phyloP scores from a whole-genome alignment of 2,797 vertebrate genomes.

The Crossoptilon crossoptilon region DNA sequence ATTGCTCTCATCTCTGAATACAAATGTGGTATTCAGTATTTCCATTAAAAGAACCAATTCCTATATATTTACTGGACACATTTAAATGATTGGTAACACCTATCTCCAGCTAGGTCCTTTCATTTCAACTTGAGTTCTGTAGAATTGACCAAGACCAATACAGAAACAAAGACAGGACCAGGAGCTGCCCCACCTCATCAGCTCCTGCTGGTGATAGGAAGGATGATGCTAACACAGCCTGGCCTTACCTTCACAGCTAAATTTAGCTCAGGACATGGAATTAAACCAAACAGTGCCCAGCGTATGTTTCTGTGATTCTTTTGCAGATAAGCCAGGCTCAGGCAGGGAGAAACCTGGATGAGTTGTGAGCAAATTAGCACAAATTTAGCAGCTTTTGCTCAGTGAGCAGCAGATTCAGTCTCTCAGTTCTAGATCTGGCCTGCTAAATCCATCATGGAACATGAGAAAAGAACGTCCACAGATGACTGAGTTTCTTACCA shows the following conservation, averaged over 20 bases:
- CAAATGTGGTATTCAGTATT: background rate
- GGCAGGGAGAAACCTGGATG: background rate
- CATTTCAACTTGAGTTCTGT: background rate
- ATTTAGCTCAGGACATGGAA: fast-evolving
- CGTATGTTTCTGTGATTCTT: fast-evolving
- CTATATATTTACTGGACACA: background rate
- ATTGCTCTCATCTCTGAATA: background rate
- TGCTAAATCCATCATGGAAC: fast-evolving
- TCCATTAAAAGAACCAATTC: background rate
- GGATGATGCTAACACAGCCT: background rate
- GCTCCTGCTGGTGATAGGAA: fast-evolving
- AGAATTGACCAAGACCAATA: background rate
- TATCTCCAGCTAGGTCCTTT: background rate
- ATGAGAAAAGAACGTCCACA: background rate
- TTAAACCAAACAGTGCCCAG: background rate
- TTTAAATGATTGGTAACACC: background rate
- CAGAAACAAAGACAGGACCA: background rate
- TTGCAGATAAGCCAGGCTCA: background rate
- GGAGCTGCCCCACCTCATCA: background rate
- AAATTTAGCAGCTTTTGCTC: fast-evolving
- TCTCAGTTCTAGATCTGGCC: background rate
- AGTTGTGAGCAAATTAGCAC: background rate
- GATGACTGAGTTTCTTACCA: background rate
- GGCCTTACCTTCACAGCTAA: background rate
- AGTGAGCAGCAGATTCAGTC: background rate